Evolutionary conservation across 2,797 vertebrate species (phyloP).

Genomic region (Pangasius sanitwongsei): DNA sequence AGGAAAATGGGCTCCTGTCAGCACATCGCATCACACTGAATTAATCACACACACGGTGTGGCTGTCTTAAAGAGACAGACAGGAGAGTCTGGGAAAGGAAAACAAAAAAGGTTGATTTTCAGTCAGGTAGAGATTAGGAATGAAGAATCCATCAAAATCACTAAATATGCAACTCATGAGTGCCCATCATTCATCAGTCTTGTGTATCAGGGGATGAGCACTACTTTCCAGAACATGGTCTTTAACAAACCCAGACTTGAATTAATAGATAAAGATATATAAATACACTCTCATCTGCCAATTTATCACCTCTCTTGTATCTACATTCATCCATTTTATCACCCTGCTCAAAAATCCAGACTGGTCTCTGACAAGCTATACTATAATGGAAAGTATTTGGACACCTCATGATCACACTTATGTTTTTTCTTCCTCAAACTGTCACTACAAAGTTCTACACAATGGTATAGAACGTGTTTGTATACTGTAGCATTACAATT

Average conservation of each 20-base stretch:
- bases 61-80: slow-evolving; percentile 79
- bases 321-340: background rate
- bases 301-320: background rate
- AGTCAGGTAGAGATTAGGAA: background rate
- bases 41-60: slow-evolving; percentile 70
- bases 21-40: slow-evolving; percentile 72
- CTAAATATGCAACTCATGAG: background rate
- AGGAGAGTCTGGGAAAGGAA: slow-evolving; percentile 44
- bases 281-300: background rate
- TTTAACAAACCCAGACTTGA: background rate
- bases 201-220: background rate
- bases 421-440: background rate
- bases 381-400: background rate
- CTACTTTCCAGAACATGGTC: background rate
- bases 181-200: no score
- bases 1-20: slow-evolving; percentile 64
- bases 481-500: background rate
- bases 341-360: background rate
- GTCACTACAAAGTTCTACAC: background rate
- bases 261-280: background rate
- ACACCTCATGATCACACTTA: background rate
- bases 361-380: background rate
- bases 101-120: background rate
- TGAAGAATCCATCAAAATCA: background rate
- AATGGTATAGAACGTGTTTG: no score